Conservation (phyloP, 2,797 vertebrate genomes). For the Okamejei kenojei region DNA sequence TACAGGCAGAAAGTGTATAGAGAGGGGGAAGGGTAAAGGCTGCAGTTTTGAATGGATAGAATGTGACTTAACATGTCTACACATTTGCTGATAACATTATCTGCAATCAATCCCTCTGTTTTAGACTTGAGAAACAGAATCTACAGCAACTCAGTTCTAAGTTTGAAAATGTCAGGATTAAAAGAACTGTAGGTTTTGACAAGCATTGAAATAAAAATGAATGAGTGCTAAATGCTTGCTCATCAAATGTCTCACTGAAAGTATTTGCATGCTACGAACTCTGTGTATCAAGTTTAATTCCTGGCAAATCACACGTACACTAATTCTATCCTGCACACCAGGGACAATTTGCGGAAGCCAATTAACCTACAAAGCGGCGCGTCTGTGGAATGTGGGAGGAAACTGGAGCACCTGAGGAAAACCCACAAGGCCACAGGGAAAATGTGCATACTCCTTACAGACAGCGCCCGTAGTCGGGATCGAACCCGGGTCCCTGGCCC, state of each 20-base stretch:
- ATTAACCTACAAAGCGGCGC: too few relatives aligned
- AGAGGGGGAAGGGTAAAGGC: neutral
- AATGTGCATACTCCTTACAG: too few relatives aligned
- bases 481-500: too few relatives aligned
- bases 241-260: neutral
- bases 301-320: neutral
- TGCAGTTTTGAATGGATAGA: neutral
- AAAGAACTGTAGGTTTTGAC: neutral
- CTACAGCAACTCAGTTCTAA: neutral
- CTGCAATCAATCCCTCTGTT: neutral
- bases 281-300: neutral
- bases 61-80: neutral
- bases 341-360: too few relatives aligned
- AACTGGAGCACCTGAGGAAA: too few relatives aligned
- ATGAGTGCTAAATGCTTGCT: neutral
- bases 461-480: too few relatives aligned
- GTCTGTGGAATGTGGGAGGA: too few relatives aligned
- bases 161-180: neutral
- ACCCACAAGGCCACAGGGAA: too few relatives aligned
- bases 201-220: constrained; percentile 2
- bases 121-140: neutral
- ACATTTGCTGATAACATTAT: neutral
- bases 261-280: neutral
- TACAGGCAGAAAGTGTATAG: neutral
- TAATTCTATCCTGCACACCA: too few relatives aligned